phyloP scores from a whole-genome alignment of 2,888 invertebrate genomes.

The Melinaea menophilus region DNA sequence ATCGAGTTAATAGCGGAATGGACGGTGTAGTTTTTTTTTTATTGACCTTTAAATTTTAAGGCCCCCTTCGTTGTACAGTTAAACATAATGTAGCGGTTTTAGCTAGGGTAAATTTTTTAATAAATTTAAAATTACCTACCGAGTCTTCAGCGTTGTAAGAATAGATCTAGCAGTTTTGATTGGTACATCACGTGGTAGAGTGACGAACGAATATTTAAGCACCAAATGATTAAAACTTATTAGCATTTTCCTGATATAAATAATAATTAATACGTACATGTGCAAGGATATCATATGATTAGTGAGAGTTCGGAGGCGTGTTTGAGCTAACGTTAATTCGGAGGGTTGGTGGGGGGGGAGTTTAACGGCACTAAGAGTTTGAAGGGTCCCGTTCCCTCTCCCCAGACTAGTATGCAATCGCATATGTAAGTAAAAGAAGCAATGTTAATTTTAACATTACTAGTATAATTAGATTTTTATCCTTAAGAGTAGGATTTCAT shows the following conservation, averaged over 20 bases:
- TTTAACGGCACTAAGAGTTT: slow-evolving; percentile 63
- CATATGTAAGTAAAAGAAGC: slow-evolving; percentile 68
- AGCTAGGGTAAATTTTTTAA: slow-evolving; percentile 76
- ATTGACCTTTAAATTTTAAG: slow-evolving; percentile 49
- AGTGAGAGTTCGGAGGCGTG: slow-evolving; percentile 21
- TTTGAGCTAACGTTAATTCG: slow-evolving; percentile 15
- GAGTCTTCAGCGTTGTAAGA: slow-evolving; percentile 60
- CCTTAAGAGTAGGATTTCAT: slow-evolving; percentile 77
- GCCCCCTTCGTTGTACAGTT: slow-evolving; percentile 73
- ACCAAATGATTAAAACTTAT: slow-evolving; percentile 55
- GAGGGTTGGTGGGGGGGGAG: slow-evolving; percentile 18
- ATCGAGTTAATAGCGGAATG: slow-evolving; percentile 55
- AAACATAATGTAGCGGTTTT: slow-evolving; percentile 71
- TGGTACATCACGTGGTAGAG: slow-evolving; percentile 53
- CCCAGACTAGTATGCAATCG: slow-evolving; percentile 43
- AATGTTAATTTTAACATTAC: slow-evolving; percentile 77
- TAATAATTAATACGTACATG: slow-evolving; percentile 38
- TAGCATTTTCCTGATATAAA: slow-evolving; percentile 56
- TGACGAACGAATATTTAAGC: slow-evolving; percentile 63
- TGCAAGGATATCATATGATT: slow-evolving; percentile 27
- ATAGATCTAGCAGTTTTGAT: slow-evolving; percentile 57
- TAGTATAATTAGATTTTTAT: slow-evolving; percentile 76
- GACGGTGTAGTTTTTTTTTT: slow-evolving; percentile 49
- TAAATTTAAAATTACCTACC: slow-evolving; percentile 59
- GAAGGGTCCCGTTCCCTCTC: slow-evolving; percentile 38